Conservation (phyloP, 2,797 vertebrate genomes). For the Rhinella marina region DNA sequence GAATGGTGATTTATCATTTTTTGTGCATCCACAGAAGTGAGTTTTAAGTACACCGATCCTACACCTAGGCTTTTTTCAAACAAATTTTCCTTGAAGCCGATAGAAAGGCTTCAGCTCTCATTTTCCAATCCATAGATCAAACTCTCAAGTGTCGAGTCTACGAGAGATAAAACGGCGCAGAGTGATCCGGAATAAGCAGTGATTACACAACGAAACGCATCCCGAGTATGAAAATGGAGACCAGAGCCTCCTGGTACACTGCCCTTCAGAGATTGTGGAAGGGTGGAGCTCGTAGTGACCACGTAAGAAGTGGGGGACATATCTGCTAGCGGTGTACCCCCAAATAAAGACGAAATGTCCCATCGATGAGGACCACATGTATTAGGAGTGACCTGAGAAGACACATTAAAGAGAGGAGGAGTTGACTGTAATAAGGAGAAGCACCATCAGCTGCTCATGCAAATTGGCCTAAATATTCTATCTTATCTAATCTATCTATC, state of each 20-base stretch:
- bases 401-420: too few species aligned
- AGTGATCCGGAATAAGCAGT: conserved; percentile 59
- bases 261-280: not conserved
- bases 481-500: too few species aligned
- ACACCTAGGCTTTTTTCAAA: conserved; percentile 60
- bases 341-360: not conserved
- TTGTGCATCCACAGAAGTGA: conserved; percentile 58
- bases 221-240: conserved; percentile 32
- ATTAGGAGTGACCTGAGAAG: too few species aligned
- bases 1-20: conserved; percentile 61
- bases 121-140: conserved; percentile 61
- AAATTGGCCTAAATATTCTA: too few species aligned
- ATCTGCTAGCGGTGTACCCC: not conserved
- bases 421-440: too few species aligned
- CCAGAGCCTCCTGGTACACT: not conserved
- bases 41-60: conserved; percentile 65
- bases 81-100: conserved; percentile 62
- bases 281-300: not conserved
- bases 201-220: conserved; percentile 42
- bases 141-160: conserved; percentile 29
- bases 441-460: too few species aligned
- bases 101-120: conserved; percentile 61
- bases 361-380: not conserved
- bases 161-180: conserved; percentile 47
- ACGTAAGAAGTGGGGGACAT: not conserved